Base-by-base conservation (phyloP, 2,797 vertebrate species). In the Chelidonichthys spinosus region DNA sequence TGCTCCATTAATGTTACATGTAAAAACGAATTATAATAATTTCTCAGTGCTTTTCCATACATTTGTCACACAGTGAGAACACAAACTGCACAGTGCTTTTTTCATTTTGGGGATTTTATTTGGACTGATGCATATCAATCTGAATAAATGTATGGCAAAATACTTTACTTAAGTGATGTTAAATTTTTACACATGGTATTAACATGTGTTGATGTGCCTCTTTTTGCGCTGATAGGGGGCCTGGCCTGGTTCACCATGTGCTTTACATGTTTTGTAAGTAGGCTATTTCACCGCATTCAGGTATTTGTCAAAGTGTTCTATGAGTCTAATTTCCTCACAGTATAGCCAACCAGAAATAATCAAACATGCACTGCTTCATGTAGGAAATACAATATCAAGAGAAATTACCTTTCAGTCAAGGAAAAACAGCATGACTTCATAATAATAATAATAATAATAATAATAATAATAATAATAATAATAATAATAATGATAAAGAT, bases 211-310 rank as follows among this genome's bases (percentile, higher is more conserved):
- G 4, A 11, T 50, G 56, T 8, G 18, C 32, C 37, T 32, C 13
- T 7, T 17, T 46, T 2, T 61, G 37, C 53, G 49, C 33, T 60
- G 70, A 76, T 69, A 64, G 11, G 59, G 39, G 39, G 32, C 49
- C 18, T 15, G 1, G 9, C 7, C 4, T 43, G 25, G 9, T 36
- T 56, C 49, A 54, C 1, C 4, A 18, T 32, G 32, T 44, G 50
- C 18, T 54, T 60, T 1, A 42, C 25, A 52, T 52, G 25, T 25
- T 25, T 25, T 25, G 2, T 37, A 6, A 49, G 25, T 25, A 59
- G 43, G 40, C 46, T 59, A n/a, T 70, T 61, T 52, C 7, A 46
- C 54, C 17, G 74, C 37, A 69, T 39, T 35, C 4, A 11, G 2
- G 1, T 44, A 11, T 18, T 35, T 63, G 13, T 7, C 9, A 54